A percentile compares a stretch with the other conserved stretches of the same genome.
Conservation (phyloP, 2,797 vertebrate species). For the Brachymystax lenok region DNA sequence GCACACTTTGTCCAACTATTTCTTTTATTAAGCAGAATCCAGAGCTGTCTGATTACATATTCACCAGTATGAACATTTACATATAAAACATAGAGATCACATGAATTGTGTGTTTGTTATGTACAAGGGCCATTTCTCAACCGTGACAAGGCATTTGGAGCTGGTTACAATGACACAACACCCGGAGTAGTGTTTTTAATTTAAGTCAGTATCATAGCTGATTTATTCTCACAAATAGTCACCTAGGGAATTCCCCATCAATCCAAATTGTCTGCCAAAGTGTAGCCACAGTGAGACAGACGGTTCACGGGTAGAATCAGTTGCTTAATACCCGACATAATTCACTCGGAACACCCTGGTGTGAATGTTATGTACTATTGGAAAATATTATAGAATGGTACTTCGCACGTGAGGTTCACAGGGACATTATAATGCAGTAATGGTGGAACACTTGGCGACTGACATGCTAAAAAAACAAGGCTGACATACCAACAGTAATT, state of each 20-base stretch:
- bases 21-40: background rate
- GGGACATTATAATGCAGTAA: background rate
- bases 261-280: conserved; percentile 11
- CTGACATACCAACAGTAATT: too few relatives aligned
- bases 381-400: conserved; percentile 18
- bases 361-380: conserved; percentile 46
- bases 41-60: background rate
- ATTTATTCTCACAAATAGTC: too few relatives aligned
- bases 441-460: too few relatives aligned
- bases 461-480: too few relatives aligned
- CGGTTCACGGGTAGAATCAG: conserved; percentile 31
- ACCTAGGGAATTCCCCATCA: background rate
- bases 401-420: conserved; percentile 23
- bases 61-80: background rate
- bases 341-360: conserved; percentile 37
- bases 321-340: conserved; percentile 42
- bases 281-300: conserved; percentile 15
- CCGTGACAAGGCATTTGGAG: too few relatives aligned
- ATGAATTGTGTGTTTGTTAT: background rate
- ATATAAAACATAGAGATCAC: background rate
- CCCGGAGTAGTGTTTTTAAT: too few relatives aligned
- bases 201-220: too few relatives aligned
- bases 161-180: too few relatives aligned
- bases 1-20: background rate
- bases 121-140: too few relatives aligned